A percentile compares a stretch with the other conserved stretches of the same genome.
These are phyloP conservation scores for Boloria selene DNA, from an alignment of 2,888 invertebrate genomes.

Conservation along the genomic window DNA sequence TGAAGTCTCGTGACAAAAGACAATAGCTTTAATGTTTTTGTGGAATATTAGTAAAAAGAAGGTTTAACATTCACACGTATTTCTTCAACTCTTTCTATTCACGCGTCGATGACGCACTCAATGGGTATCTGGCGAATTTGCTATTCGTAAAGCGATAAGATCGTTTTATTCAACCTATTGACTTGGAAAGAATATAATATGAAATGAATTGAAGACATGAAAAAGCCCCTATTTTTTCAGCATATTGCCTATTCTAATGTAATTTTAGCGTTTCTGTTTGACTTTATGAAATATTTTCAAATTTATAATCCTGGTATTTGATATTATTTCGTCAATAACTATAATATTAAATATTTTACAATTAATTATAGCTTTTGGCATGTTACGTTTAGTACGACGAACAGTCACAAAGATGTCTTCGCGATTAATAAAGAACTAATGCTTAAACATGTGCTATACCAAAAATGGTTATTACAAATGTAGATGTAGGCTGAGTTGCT, in stretches of 20 bases:
- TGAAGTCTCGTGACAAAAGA: too few relatives aligned
- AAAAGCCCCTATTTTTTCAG: constrained; percentile 32
- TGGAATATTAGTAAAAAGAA: neutral
- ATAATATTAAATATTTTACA: neutral
- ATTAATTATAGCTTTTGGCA: neutral
- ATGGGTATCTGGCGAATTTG: constrained; percentile 34
- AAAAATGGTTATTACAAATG: neutral
- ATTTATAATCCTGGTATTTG: too few relatives aligned
- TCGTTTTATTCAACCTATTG: constrained; percentile 42
- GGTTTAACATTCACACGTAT: constrained; percentile 11
- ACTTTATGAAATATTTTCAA: too few relatives aligned
- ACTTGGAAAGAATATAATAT: constrained; percentile 46
- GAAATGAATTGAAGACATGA: constrained; percentile 44
- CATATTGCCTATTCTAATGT: constrained; percentile 8
- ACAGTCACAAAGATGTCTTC: neutral
- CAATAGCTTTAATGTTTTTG: neutral
- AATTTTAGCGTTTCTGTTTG: neutral
- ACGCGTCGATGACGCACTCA: constrained; percentile 29
- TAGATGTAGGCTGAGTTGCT: neutral
- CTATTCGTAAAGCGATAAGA: constrained; percentile 39
- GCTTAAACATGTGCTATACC: neutral
- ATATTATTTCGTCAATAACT: neutral
- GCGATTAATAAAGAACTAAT: neutral
- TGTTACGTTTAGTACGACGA: constrained; percentile 2
- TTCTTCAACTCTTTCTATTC: constrained; percentile 26